These are phyloP conservation scores for Phyto melanocephala DNA, from an alignment of 2,888 invertebrate genomes.

Conservation along the genomic window DNA sequence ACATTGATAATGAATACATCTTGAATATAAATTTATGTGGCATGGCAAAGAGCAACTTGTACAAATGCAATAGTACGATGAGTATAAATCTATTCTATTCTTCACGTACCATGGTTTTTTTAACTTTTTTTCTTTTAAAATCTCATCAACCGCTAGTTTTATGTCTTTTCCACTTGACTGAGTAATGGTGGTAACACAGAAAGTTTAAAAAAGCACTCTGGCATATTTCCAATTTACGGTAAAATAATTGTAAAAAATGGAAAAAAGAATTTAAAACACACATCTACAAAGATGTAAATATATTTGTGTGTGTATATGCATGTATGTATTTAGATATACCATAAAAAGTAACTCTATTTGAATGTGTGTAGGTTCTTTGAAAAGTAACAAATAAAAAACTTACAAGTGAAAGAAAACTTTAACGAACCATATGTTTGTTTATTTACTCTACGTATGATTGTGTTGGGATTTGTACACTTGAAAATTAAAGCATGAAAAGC, in stretches of 20 bases:
- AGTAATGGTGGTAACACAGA: slow-evolving; percentile 42
- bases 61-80: slow-evolving; percentile 30
- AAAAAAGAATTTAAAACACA: background rate
- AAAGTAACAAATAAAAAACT: background rate
- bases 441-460: too few species aligned
- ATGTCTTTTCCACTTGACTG: slow-evolving; percentile 63
- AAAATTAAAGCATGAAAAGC: slow-evolving; percentile 18
- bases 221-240: slow-evolving; percentile 63
- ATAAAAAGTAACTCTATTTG: background rate
- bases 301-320: background rate
- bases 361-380: background rate
- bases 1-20: slow-evolving; percentile 7
- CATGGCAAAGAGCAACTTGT: slow-evolving; percentile 7
- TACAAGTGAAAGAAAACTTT: slow-evolving; percentile 40
- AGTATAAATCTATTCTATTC: background rate
- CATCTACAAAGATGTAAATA: too few species aligned
- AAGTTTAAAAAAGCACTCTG: slow-evolving; percentile 23
- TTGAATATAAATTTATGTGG: slow-evolving; percentile 27
- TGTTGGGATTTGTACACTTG: too few species aligned
- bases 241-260: slow-evolving; percentile 45
- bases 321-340: background rate
- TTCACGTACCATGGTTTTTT: background rate
- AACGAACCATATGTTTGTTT: slow-evolving; percentile 48
- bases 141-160: slow-evolving; percentile 62
- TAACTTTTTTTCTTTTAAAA: slow-evolving; percentile 27